A percentile compares a stretch with the other conserved stretches of the same genome.
These are phyloP conservation scores for Cyprinodon brontotheroides DNA, from an alignment of 2,113 vertebrate genomes.

Conservation along the genomic window DNA sequence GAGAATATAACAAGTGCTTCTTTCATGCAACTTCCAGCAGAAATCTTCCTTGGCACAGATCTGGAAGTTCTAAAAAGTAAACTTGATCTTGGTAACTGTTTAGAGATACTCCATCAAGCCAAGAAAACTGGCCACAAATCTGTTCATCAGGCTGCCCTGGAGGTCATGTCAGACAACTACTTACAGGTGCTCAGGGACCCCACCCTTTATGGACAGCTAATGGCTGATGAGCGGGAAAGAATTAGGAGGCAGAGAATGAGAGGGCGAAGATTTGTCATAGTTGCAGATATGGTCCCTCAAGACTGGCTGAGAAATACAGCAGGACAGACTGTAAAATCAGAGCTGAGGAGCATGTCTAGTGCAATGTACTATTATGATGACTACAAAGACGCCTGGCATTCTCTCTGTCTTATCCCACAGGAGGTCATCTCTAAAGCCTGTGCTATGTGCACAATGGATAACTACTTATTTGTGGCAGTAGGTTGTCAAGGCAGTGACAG, in stretches of 20 bases:
- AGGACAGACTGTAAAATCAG: constrained; percentile 11
- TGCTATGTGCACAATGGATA: constrained; percentile 89
- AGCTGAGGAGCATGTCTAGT: constrained; percentile 65
- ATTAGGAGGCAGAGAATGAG: constrained; percentile 80
- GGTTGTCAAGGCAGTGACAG: constrained; percentile 80
- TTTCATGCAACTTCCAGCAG: constrained; percentile 62
- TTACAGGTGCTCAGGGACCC: constrained; percentile 87
- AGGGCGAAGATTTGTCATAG: constrained; percentile 79
- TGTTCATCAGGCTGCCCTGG: constrained; percentile 81
- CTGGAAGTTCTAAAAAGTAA: constrained; percentile 67
- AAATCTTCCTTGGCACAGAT: constrained; percentile 46
- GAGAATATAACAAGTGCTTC: constrained; percentile 59
- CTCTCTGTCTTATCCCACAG: constrained; percentile 79
- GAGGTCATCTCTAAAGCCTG: constrained; percentile 86
- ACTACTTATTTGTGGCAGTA: constrained; percentile 91
- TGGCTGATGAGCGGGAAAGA: constrained; percentile 82
- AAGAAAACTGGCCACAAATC: constrained; percentile 77
- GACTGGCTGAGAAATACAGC: constrained; percentile 58
- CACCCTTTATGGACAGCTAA: constrained; percentile 82
- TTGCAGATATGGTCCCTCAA: constrained; percentile 82
- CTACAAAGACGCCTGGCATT: constrained; percentile 81
- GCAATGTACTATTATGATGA: constrained; percentile 87
- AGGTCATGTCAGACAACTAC: constrained; percentile 92
- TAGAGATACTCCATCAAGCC: constrained; percentile 80
- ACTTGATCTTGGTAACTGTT: constrained; percentile 90